Evolutionary conservation across 1,140 invertebrate species (phyloP), one percentile per base, ranked within the genome.

Genomic region (Stegodyphus dumicola): DNA sequence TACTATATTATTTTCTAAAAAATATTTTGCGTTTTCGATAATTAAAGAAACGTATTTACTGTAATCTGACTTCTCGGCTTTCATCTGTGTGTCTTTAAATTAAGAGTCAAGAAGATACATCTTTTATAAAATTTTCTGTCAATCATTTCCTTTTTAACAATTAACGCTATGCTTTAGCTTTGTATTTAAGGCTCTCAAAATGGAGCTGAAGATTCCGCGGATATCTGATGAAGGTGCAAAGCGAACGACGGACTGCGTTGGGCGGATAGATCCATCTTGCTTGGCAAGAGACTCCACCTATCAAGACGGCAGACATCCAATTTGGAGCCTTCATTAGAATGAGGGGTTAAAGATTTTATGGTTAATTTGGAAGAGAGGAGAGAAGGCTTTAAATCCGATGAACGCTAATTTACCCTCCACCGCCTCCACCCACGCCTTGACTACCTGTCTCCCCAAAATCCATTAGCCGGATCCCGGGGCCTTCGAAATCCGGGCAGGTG

Each of bases 281-380:
- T n/a, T n/a, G 56, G 53, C 17, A 83, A 48, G 33, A 53, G 60
- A 54, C 80, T 67, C 80, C 80, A 83, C 71, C 79, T 75, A 64
- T 66, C 78, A 71, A 66, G 66, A 7, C 79, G 33, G 56, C 74
- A 67, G 81, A 85, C 74, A 76, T 76, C 81, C 74, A 85, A 85
- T 85, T 85, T 85, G 80, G 80, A 54, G 49, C 81, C 60, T 85
- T 85, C 81, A 85, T 85, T 85, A 85, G 81, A 77, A 85, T 76
- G 73, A 85, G 81, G 84, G 76, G 84, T 86, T 86, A 86, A 86
- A 78, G 75, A 77, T 86, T 86, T 86, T 86, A 78, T 78, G 84
- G 81, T 85, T 85, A 85, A 85, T 77, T 85, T 69, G 74, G 49
- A 33, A n/a, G 51, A 53, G 74, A 66, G 51, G 67, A 74, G 60